These are phyloP conservation scores for Ibidorhyncha struthersii DNA, from an alignment of 2,113 vertebrate genomes.

Conservation along the genomic window DNA sequence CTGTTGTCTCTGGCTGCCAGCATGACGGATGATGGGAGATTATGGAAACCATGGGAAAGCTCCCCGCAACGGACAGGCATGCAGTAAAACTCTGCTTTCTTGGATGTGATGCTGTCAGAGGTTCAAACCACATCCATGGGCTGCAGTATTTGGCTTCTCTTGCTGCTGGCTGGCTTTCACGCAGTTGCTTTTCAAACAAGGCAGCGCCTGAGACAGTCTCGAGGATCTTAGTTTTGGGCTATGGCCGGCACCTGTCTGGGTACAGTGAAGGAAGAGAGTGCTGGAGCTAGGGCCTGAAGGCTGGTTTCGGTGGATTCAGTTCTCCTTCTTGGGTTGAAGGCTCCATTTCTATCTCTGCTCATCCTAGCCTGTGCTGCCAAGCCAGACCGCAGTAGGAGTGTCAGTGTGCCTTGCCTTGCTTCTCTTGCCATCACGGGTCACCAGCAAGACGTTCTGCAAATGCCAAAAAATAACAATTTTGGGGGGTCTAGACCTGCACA, in stretches of 20 bases:
- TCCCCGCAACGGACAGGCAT: not conserved
- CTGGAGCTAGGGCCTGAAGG: not conserved
- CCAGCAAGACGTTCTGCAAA: not conserved
- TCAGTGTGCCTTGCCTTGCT: not conserved
- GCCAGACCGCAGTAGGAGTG: not conserved
- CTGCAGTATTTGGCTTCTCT: not conserved
- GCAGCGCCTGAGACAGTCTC: not conserved
- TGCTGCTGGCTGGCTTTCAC: not conserved
- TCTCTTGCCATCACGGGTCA: not conserved
- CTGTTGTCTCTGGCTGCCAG: not conserved
- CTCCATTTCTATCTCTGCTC: not conserved
- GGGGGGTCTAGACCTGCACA: not conserved
- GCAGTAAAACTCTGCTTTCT: not conserved
- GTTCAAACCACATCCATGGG: not conserved
- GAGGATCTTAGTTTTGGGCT: not conserved
- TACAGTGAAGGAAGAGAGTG: not conserved
- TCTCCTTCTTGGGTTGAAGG: not conserved
- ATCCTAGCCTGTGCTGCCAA: not conserved
- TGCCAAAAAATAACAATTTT: not conserved
- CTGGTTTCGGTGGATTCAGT: not conserved
- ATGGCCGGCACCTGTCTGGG: fast-evolving
- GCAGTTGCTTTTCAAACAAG: not conserved
- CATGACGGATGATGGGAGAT: not conserved
- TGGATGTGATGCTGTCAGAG: not conserved
- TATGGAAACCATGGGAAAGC: not conserved